Evolutionary conservation across 2,797 vertebrate species (phyloP).

Genomic region (Otus scops): DNA sequence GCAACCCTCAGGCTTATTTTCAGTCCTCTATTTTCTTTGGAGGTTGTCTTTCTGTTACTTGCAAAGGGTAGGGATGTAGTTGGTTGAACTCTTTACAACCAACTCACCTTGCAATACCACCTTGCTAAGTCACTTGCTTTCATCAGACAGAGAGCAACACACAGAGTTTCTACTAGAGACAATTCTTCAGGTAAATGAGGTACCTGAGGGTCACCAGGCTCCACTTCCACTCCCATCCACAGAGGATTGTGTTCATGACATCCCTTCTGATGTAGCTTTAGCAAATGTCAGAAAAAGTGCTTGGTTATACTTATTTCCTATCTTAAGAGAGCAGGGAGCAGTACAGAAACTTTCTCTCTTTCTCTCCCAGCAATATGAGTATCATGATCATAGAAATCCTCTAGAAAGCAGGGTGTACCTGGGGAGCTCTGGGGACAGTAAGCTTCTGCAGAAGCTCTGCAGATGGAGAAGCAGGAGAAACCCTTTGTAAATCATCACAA

Average conservation of each 20-base stretch:
- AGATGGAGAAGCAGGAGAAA: not conserved
- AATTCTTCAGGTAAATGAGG: not conserved
- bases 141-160: not conserved
- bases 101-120: not conserved
- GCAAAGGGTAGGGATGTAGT: not conserved
- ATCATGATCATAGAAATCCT: not conserved
- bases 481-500: not conserved
- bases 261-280: not conserved
- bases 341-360: not conserved
- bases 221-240: not conserved
- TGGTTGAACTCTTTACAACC: not conserved
- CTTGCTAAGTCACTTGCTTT: not conserved
- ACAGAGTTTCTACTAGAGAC: not conserved
- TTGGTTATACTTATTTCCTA: not conserved
- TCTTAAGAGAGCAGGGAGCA: not conserved
- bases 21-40: not conserved
- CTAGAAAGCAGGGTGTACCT: not conserved
- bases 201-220: not conserved
- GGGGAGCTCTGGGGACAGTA: not conserved
- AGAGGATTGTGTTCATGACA: not conserved
- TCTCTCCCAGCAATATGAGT: not conserved
- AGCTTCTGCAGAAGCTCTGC: not conserved
- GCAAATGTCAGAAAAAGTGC: not conserved
- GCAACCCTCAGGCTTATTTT: not conserved
- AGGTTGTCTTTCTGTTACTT: not conserved